Conservation (phyloP, 1,140 invertebrate species). For the Drosophila equinoxialis region DNA sequence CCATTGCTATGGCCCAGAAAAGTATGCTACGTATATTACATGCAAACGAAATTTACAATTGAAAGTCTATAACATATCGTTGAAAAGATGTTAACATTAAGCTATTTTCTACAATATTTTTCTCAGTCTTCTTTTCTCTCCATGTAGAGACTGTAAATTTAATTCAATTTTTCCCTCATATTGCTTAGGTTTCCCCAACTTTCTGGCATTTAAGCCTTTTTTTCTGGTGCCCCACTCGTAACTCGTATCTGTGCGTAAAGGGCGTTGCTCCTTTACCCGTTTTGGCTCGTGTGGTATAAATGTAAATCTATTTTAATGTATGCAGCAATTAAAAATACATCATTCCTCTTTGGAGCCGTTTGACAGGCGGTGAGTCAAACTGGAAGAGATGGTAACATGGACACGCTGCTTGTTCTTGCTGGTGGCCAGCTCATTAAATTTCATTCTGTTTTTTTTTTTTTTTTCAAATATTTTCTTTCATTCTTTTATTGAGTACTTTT, state of each 20-base stretch:
- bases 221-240: not conserved
- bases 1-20: too few species aligned
- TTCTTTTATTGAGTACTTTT: constrained; percentile 36
- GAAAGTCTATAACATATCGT: too few species aligned
- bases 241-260: not conserved
- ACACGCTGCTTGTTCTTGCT: constrained; percentile 23
- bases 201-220: constrained; percentile 3
- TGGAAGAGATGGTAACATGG: not conserved
- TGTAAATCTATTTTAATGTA: constrained; percentile 77
- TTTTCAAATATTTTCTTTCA: constrained; percentile 16
- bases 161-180: not conserved
- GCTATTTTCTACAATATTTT: too few species aligned
- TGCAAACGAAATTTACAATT: too few species aligned
- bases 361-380: constrained; percentile 18
- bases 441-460: constrained; percentile 40
- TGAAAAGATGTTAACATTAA: too few species aligned
- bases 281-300: constrained; percentile 46
- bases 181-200: not conserved
- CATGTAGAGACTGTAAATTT: not conserved
- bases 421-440: constrained; percentile 63
- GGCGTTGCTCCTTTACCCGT: constrained; percentile 18
- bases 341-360: constrained; percentile 42
- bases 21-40: too few species aligned
- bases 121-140: not conserved
- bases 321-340: constrained; percentile 81